Base-by-base conservation (phyloP, 2,797 vertebrate genomes). In the Pseudopleuronectes americanus region DNA sequence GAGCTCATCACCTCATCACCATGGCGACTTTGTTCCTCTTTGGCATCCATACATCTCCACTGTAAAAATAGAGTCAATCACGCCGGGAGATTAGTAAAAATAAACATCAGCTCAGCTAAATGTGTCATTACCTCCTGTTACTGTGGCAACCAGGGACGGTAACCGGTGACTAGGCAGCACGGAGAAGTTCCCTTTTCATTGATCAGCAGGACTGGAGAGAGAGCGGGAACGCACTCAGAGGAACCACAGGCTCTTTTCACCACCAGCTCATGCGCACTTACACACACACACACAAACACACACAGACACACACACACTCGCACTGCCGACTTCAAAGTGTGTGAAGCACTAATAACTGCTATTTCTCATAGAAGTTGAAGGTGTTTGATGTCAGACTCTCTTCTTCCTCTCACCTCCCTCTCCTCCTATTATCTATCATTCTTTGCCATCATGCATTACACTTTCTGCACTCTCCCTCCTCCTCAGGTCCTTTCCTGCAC, bases 91-190 rank as follows among this genome's bases (percentile, higher is more conserved):
- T 79, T 79, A 81, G 77, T 61, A 80, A 87, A 88, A 90, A 84
- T 83, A 90, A 87, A 84, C 83, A 85, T 74, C 70, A 64, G 66
- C 74, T 77, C 57, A n/a, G 77, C 79, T 81, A 84, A 86, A 88
- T 83, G 72, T 88, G 80, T 88, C 76, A 79, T 74, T 85, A 73
- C 62, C 67, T 66, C 64, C 71, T 31, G 87, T 90, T 88, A 72
- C 90, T 71, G 79, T 85, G 85, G 91, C 68, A 89, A 90, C 90
- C 3, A 2, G 72, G 69, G 66, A 64, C 45, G 63, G 65, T 59
- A 74, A 71, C 67, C 2, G 26, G 77, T 81, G 79, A 84, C 79
- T 81, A 53, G 80, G 74, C 80, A 63, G 65, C 31, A 0, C 57
- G 2, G 60, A 62, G 62, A 84, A 73, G 64, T 83, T 77, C 17